Evolutionary conservation across 2,888 invertebrate species (phyloP).

Genomic region (Pteria penguin): DNA sequence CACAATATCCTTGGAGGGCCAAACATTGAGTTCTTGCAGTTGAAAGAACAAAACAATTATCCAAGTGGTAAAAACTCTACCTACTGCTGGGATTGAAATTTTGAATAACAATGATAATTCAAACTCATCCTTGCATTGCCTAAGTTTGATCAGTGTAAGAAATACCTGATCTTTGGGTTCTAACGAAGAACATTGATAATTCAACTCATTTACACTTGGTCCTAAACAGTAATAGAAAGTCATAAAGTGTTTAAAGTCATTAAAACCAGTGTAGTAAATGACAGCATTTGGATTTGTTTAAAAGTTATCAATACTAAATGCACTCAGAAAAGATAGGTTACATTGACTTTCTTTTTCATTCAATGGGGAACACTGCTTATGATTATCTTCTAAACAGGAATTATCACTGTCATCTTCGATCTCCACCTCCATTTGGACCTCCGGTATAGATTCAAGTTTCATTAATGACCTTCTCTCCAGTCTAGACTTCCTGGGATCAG

Average conservation of each 20-base stretch:
- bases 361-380: no score
- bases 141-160: background rate
- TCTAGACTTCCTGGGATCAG: no score
- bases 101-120: slow-evolving; percentile 37
- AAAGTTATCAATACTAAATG: no score
- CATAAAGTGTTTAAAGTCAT: slow-evolving; percentile 28
- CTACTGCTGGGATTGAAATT: background rate
- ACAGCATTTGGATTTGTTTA: slow-evolving; percentile 16
- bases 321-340: background rate
- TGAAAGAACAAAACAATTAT: slow-evolving; percentile 47
- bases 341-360: slow-evolving; percentile 5
- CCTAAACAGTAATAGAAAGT: slow-evolving; percentile 27
- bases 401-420: no score
- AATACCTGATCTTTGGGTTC: background rate
- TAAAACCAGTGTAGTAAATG: slow-evolving; percentile 35
- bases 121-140: slow-evolving; percentile 3
- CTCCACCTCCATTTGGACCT: no score
- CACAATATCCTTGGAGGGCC: slow-evolving; percentile 41
- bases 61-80: no score
- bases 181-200: slow-evolving; percentile 12
- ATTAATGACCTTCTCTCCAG: no score
- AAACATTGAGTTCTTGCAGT: slow-evolving; percentile 45
- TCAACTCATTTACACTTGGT: slow-evolving; percentile 20
- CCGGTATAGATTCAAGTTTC: no score
- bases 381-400: no score